Evolutionary conservation across 2,888 invertebrate genomes (phyloP), one percentile per base, ranked within the genome.

Genomic region (Synergus umbraculus): DNA sequence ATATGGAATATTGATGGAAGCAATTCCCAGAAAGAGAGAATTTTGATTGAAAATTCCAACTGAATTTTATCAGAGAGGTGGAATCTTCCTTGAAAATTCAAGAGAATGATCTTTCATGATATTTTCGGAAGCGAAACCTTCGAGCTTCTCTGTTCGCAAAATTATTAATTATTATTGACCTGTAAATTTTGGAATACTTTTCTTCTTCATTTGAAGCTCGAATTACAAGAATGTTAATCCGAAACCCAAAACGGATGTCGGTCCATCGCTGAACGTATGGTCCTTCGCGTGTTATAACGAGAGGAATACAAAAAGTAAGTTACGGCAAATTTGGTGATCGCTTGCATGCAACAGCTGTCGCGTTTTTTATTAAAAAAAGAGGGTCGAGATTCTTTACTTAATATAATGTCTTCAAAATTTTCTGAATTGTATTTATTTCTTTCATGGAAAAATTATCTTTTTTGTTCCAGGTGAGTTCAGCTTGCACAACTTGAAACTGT

Each of bases 191-290:
- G 44, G 10, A 41, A 66, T 43, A 44, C 7, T 18, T 18, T 44
- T 66, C 2, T 58, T 58, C 18, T 44, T 66, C 15, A 5, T n/a
- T 12, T 44, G 2, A 44, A 67, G 44, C 67, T 67, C 67, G 18
- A 44, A 67, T 67, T 67, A 44, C 67, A 18, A 44, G 67, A 67
- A 67, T 18, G 12, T 67, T 66, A 67, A 67, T 67, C 18, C 67
- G 46, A 67, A 67, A 67, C 67, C 67, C 44, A 67, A 67, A 67
- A 44, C 46, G 43, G 44, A 67, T 66, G 65, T 37, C 29, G 65
- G 18, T 22, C 44, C 67, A 67, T n/a, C 67, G 67, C 67, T 67
- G 22, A 67, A 67, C 67, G 67, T 67, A 67, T 67, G 67, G 67
- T 67, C 46, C 44, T 67, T 44, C 22, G 65, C 2, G 29, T 29